Percentiles rank a stretch among this genome's conserved stretches.
Conservation (phyloP, 2,113 vertebrate genomes). For the Pterocles orientalis region DNA sequence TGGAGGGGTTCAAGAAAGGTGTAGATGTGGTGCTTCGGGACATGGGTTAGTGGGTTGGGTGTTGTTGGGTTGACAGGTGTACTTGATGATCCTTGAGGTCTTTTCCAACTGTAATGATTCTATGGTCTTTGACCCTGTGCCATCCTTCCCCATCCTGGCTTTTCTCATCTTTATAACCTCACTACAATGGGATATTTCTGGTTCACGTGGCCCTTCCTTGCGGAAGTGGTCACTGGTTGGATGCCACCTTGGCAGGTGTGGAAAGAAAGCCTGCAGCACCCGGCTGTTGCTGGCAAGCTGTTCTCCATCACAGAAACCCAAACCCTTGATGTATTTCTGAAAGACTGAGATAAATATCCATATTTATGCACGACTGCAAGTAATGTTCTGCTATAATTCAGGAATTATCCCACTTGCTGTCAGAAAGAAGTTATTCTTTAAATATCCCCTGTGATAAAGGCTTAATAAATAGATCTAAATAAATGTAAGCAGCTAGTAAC, state of each 20-base stretch:
- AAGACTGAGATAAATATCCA: not conserved
- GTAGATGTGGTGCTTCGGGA: too few relatives aligned
- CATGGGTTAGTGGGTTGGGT: too few relatives aligned
- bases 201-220: not conserved
- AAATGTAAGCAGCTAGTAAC: not conserved
- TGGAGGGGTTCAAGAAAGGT: too few relatives aligned
- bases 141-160: not conserved
- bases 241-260: not conserved
- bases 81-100: too few relatives aligned
- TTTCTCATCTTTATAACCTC: not conserved
- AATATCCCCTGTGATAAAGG: not conserved
- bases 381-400: not conserved
- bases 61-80: too few relatives aligned
- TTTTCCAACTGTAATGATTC: too few relatives aligned
- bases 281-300: not conserved
- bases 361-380: not conserved
- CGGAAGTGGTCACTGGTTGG: not conserved
- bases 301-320: not conserved
- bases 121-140: not conserved
- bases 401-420: not conserved
- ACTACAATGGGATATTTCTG: rapidly evolving
- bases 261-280: not conserved
- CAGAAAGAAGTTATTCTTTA: not conserved
- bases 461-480: conserved; percentile 3
- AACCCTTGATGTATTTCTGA: not conserved